A percentile compares a stretch with the other conserved stretches of the same genome.
Conservation (phyloP, 2,888 invertebrate species). For the Drosophila anomalata region DNA sequence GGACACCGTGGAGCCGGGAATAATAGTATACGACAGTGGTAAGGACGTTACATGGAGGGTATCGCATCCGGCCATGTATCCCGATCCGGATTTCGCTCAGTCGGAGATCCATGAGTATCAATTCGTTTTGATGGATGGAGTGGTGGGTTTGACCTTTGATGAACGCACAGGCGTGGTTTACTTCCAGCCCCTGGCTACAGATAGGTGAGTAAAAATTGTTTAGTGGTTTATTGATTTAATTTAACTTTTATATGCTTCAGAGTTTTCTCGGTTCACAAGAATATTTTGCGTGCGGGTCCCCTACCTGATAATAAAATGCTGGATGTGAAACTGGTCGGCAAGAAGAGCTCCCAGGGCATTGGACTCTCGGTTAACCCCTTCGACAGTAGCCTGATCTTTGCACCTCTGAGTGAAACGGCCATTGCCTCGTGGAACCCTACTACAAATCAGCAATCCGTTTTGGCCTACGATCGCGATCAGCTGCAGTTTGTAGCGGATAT, state of each 20-base stretch:
- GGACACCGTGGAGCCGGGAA: conserved; percentile 92
- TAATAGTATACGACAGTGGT: conserved; percentile 86
- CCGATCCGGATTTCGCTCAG: conserved; percentile 91
- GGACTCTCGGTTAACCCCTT: conserved; percentile 89
- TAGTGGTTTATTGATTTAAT: background rate
- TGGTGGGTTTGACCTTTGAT: conserved; percentile 88
- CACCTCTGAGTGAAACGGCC: conserved; percentile 92
- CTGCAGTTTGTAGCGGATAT: conserved; percentile 92
- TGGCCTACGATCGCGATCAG: conserved; percentile 89
- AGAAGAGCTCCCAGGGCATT: conserved; percentile 93
- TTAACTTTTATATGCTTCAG: conserved; percentile 81
- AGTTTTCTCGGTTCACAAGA: conserved; percentile 90
- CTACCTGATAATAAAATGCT: conserved; percentile 88
- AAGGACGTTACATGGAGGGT: conserved; percentile 92
- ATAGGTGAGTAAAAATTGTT: conserved; percentile 83
- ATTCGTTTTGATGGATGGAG: conserved; percentile 89
- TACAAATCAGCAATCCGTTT: conserved; percentile 89
- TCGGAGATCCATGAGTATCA: conserved; percentile 88
- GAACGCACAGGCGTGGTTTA: conserved; percentile 86
- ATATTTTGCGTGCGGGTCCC: conserved; percentile 90
- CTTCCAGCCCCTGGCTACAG: conserved; percentile 89
- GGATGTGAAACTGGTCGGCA: conserved; percentile 91
- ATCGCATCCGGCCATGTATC: conserved; percentile 93
- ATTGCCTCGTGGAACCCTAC: conserved; percentile 92
- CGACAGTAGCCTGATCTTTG: conserved; percentile 90